Evolutionary conservation across 2,797 vertebrate genomes (phyloP).

Genomic region (Eremophila alpestris): DNA sequence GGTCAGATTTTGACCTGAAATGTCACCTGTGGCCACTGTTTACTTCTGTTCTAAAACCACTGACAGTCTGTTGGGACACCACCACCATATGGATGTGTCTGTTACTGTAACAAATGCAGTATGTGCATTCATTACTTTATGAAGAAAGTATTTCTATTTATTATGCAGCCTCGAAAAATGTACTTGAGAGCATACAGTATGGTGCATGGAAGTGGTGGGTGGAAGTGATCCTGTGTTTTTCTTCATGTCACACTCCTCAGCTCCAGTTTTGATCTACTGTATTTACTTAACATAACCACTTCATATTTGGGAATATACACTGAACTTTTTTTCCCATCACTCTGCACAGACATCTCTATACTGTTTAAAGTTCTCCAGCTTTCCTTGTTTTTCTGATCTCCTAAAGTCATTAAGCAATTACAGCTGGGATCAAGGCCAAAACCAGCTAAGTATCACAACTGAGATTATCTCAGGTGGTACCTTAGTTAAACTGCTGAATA

Average conservation of each 20-base stretch:
- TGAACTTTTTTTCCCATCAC: not conserved
- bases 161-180: not conserved
- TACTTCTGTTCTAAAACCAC: not conserved
- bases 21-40: not conserved
- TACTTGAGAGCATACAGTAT: not conserved
- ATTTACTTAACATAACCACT: not conserved
- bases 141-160: not conserved
- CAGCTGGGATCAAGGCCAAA: conserved; percentile 39
- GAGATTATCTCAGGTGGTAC: conserved; percentile 42
- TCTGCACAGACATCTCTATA: not conserved
- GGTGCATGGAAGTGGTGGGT: not conserved
- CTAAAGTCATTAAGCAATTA: not conserved
- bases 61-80: not conserved
- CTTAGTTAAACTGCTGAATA: conserved; percentile 34
- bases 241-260: not conserved
- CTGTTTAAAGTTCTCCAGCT: not conserved
- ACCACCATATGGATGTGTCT: not conserved
- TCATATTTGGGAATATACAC: not conserved
- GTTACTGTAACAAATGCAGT: not conserved
- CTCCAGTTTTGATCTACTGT: not conserved
- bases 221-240: not conserved
- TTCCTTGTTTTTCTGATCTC: conserved; percentile 14
- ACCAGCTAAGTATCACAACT: not conserved
- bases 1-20: not conserved
- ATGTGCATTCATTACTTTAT: not conserved